Evolutionary conservation across 2,888 invertebrate species (phyloP).

Genomic region (Nineta flava): DNA sequence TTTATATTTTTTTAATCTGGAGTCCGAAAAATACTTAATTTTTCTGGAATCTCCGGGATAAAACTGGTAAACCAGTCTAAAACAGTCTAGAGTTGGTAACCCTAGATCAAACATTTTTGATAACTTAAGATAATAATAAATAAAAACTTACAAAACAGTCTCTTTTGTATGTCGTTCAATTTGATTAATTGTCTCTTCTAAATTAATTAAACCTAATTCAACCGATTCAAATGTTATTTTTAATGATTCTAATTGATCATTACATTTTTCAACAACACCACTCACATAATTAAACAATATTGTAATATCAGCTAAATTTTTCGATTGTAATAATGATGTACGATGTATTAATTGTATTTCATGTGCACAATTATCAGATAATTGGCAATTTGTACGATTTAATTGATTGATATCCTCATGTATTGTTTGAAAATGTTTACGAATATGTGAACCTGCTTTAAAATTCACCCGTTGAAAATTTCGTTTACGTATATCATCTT

Average conservation of each 20-base stretch:
- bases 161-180: background rate
- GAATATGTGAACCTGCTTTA: background rate
- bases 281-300: background rate
- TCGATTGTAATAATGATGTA: background rate
- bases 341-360: background rate
- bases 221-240: constrained; percentile 1
- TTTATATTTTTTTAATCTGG: no score
- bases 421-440: background rate
- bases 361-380: background rate
- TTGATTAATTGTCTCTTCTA: constrained; percentile 1
- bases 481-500: background rate
- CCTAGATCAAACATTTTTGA: no score
- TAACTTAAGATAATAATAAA: no score
- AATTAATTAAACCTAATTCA: constrained; percentile 1
- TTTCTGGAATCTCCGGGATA: no score
- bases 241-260: constrained; percentile 1
- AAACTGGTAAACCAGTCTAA: no score
- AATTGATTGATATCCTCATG: background rate
- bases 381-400: background rate
- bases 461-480: background rate
- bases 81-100: no score
- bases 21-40: no score
- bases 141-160: no score
- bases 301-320: background rate
- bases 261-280: background rate